Evolutionary conservation across 2,113 vertebrate species (phyloP).

Genomic region (Chinchilla lanigera): DNA sequence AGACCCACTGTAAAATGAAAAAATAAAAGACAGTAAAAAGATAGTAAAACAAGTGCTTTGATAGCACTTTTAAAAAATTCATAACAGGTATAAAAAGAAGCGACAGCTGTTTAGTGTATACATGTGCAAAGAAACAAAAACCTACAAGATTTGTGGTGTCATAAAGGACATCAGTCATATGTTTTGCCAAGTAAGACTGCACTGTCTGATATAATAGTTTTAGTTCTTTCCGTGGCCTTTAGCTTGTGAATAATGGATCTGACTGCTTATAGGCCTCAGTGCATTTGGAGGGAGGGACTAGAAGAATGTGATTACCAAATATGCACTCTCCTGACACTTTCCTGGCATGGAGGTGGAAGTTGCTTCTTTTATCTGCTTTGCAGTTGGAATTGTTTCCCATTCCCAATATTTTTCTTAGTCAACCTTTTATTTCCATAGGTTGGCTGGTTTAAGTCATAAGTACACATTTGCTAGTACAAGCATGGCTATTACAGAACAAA

Average conservation of each 20-base stretch:
- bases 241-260: conserved; percentile 78
- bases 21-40: conserved; percentile 72
- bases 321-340: conserved; percentile 75
- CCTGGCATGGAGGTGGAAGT: conserved; percentile 44
- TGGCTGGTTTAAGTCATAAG: conserved; percentile 70
- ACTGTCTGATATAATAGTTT: conserved; percentile 48
- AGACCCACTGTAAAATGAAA: conserved; percentile 77
- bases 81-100: conserved; percentile 77
- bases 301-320: conserved; percentile 71
- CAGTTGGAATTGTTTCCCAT: conserved; percentile 69
- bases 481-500: conserved; percentile 78
- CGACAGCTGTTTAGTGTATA: conserved; percentile 76
- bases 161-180: conserved; percentile 68
- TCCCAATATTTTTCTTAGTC: conserved; percentile 66
- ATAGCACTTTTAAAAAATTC: conserved; percentile 82
- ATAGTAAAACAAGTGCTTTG: conserved; percentile 82
- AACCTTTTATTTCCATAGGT: conserved; percentile 64
- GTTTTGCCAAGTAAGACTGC: conserved; percentile 49
- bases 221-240: conserved; percentile 71
- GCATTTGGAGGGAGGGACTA: conserved; percentile 66
- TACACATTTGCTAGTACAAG: conserved; percentile 70
- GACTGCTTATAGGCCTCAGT: conserved; percentile 60
- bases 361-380: conserved; percentile 53
- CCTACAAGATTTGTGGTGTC: conserved; percentile 58
- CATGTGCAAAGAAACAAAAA: conserved; percentile 62